Evolutionary conservation across 1,140 invertebrate genomes (phyloP).

Genomic region (Zelostemma sp.): DNA sequence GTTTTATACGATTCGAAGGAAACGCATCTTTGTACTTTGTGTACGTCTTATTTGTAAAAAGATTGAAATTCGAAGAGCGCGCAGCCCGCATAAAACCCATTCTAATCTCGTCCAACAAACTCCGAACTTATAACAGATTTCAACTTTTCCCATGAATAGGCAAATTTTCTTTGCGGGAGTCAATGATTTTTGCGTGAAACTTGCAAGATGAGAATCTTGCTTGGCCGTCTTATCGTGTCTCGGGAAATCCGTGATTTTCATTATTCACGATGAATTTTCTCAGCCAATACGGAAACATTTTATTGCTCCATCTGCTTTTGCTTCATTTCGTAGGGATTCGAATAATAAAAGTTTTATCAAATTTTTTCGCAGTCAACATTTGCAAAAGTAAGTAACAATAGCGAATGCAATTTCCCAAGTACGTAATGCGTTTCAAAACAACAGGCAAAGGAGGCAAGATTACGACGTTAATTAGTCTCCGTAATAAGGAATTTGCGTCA

Average conservation of each 20-base stretch:
- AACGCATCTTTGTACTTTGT: no score
- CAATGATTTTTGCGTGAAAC: slow-evolving; percentile 23
- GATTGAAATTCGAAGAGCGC: no score
- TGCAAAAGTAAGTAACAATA: no score
- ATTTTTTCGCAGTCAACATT: slow-evolving; percentile 3
- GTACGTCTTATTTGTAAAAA: no score
- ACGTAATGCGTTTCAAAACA: no score
- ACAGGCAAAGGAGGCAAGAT: no score
- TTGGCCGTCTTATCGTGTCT: slow-evolving; percentile 18
- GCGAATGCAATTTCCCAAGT: neutral
- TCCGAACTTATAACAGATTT: slow-evolving; percentile 17
- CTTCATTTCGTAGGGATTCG: neutral
- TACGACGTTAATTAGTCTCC: no score
- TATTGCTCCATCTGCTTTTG: neutral
- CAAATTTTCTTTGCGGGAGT: slow-evolving; percentile 24
- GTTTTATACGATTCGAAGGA: no score
- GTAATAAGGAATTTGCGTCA: no score
- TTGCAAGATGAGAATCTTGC: slow-evolving; percentile 21
- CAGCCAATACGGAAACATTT: slow-evolving; percentile 20
- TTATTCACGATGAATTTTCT: slow-evolving; percentile 33
- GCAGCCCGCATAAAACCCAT: no score
- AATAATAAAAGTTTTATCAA: slow-evolving; percentile 21
- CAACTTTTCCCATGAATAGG: slow-evolving; percentile 39
- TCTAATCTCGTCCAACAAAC: slow-evolving; percentile 16
- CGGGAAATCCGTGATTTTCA: slow-evolving; percentile 30